Conservation (phyloP, 2,797 vertebrate species). For the Squalus acanthias region DNA sequence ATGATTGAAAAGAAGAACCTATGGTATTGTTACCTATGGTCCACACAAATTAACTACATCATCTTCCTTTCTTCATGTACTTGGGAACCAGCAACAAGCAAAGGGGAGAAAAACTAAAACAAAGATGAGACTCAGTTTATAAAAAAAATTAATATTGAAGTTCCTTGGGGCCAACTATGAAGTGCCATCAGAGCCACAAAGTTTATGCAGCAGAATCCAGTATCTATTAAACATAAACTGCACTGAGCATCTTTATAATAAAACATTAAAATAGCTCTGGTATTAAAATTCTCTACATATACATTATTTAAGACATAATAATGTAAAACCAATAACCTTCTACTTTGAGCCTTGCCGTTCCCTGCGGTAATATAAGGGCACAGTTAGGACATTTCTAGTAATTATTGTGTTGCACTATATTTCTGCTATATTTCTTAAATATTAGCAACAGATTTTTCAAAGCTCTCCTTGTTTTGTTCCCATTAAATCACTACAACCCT, state of each 20-base stretch:
- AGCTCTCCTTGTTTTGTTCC: neutral
- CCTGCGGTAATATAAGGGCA: neutral
- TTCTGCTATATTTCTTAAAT: conserved; percentile 3
- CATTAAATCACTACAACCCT: neutral
- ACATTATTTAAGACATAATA: conserved; percentile 14
- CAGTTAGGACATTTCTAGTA: neutral
- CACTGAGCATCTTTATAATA: neutral
- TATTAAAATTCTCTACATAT: neutral
- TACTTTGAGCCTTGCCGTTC: neutral
- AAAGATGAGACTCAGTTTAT: neutral
- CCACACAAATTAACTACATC: neutral
- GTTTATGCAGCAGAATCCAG: conserved; percentile 5
- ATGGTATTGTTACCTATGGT: neutral
- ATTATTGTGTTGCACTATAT: neutral
- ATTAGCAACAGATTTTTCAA: neutral
- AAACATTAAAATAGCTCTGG: neutral
- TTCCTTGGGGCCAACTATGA: neutral
- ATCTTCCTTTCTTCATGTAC: neutral
- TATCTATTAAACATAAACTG: neutral
- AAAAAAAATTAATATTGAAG: neutral
- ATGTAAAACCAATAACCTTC: conserved; percentile 7
- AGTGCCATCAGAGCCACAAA: neutral
- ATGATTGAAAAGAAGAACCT: neutral
- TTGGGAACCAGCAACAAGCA: neutral
- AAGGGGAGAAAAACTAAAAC: neutral